phyloP scores from a whole-genome alignment of 2,888 invertebrate species.

The Heliconius erato region DNA sequence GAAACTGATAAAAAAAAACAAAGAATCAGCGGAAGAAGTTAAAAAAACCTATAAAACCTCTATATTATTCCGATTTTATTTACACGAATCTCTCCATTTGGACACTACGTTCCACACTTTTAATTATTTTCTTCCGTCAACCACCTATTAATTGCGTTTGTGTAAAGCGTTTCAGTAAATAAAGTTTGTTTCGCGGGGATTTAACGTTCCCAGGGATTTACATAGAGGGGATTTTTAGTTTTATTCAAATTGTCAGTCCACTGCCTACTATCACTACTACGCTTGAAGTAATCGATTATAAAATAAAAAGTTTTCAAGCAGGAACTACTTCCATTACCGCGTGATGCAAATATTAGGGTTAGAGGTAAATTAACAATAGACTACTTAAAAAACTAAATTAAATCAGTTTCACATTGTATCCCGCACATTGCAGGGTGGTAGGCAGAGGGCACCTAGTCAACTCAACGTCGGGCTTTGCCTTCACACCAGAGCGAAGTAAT shows the following conservation, averaged over 20 bases:
- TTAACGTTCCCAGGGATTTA: neutral
- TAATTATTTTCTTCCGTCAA: slow-evolving; percentile 12
- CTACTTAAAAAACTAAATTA: no score
- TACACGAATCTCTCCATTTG: neutral
- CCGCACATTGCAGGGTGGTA: no score
- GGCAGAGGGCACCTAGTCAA: no score
- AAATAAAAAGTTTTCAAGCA: neutral
- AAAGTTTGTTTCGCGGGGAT: slow-evolving; percentile 1
- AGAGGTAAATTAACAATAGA: neutral
- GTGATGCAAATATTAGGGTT: neutral
- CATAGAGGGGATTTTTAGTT: slow-evolving; percentile 10
- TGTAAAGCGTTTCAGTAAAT: slow-evolving; percentile 4
- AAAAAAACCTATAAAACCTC: neutral
- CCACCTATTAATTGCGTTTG: slow-evolving; percentile 7
- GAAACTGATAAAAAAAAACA: neutral
- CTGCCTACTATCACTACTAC: neutral
- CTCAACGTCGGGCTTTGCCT: no score
- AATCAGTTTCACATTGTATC: no score
- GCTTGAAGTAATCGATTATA: neutral
- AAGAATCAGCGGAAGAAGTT: neutral
- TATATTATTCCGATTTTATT: neutral
- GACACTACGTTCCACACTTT: neutral
- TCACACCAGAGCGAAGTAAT: no score
- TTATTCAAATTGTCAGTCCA: neutral
- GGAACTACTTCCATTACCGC: neutral